Evolutionary conservation across 2,113 vertebrate genomes (phyloP).

Genomic region (Orycteropus afer): DNA sequence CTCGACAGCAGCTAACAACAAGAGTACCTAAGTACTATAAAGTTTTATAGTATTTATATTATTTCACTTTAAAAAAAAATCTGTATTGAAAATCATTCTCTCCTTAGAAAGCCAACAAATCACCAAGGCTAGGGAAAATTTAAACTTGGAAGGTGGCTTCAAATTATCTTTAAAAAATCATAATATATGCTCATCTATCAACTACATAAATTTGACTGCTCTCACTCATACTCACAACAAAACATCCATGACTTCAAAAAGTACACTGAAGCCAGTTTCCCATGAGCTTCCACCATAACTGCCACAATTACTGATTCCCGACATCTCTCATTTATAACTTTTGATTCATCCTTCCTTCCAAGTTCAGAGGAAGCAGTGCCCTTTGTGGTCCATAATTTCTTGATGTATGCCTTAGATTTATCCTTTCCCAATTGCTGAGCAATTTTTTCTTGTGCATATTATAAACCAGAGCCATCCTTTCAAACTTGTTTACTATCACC

Average conservation of each 20-base stretch:
- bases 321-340: background rate
- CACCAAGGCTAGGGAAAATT: background rate
- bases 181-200: background rate
- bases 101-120: background rate
- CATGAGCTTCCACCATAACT: background rate
- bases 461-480: background rate
- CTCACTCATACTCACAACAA: background rate
- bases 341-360: background rate
- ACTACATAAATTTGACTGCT: background rate
- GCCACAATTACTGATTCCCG: background rate
- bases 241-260: background rate
- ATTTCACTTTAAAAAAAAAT: background rate
- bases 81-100: background rate
- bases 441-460: background rate
- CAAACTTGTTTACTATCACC: background rate
- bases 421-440: background rate
- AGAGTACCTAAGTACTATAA: background rate
- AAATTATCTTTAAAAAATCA: background rate
- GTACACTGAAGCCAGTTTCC: background rate
- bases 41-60: background rate
- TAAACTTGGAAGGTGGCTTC: background rate
- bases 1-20: too few relatives aligned
- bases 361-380: background rate
- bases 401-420: background rate
- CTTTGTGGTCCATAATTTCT: background rate